phyloP scores from a whole-genome alignment of 2,797 vertebrate genomes.

The Macropus fuliginosus region DNA sequence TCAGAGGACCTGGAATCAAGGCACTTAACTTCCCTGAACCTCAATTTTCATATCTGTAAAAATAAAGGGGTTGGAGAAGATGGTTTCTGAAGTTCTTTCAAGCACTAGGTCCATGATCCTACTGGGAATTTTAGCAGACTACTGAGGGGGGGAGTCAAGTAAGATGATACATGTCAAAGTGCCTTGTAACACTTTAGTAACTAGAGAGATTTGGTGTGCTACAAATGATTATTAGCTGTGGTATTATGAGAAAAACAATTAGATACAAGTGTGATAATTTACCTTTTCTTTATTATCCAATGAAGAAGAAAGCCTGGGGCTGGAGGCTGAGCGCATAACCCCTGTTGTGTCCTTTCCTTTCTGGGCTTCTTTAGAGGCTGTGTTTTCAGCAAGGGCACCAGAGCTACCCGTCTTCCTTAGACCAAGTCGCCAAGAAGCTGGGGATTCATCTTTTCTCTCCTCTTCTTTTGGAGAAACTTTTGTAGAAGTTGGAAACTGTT shows the following conservation, averaged over 20 bases:
- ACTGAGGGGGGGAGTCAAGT: neutral
- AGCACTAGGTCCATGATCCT: neutral
- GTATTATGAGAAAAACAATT: neutral
- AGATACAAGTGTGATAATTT: constrained; percentile 41
- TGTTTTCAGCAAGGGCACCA: constrained; percentile 96
- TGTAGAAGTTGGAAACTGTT: constrained; percentile 88
- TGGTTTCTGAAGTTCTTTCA: neutral
- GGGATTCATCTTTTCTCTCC: constrained; percentile 97
- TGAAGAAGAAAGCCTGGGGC: constrained; percentile 95
- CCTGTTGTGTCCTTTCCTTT: constrained; percentile 95
- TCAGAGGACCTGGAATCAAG: neutral
- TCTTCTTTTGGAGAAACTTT: constrained; percentile 95
- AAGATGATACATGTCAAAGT: neutral
- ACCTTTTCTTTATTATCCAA: constrained; percentile 97
- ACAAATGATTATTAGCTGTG: neutral
- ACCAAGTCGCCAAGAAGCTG: constrained; percentile 95
- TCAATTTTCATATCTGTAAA: neutral
- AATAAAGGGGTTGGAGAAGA: neutral
- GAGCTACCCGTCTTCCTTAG: constrained; percentile 99
- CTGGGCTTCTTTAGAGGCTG: constrained; percentile 96
- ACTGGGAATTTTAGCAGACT: neutral
- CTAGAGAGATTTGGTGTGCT: neutral
- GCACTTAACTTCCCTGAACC: neutral
- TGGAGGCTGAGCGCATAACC: constrained; percentile 98
- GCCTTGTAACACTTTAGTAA: neutral